phyloP scores from a whole-genome alignment of 2,113 vertebrate genomes.

The Desmodus rotundus region DNA sequence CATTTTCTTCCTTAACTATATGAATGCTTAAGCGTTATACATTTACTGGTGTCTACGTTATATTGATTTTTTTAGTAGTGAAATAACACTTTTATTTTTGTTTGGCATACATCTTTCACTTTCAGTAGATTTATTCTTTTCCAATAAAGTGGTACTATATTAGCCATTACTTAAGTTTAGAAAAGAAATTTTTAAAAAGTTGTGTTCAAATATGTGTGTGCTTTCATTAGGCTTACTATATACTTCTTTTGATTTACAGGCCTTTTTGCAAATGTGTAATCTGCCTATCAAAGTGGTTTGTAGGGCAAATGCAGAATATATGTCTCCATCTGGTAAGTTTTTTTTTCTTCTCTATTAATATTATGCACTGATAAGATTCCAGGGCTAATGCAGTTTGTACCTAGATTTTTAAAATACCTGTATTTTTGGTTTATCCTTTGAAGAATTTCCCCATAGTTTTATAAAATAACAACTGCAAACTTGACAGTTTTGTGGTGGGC shows the following conservation, averaged over 20 bases:
- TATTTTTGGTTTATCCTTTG: conserved; percentile 5
- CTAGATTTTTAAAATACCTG: not conserved
- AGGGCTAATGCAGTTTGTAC: conserved; percentile 75
- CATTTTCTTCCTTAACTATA: not conserved
- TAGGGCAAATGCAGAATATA: conserved; percentile 88
- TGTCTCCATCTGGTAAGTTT: conserved; percentile 93
- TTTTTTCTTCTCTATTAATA: conserved; percentile 61
- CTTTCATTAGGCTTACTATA: conserved; percentile 1
- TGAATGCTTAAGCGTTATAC: conserved; percentile 9
- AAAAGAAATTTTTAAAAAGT: conserved; percentile 19
- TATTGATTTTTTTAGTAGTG: conserved; percentile 15
- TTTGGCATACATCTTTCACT: conserved; percentile 23
- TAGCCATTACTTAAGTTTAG: not conserved
- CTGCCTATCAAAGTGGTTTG: conserved; percentile 88
- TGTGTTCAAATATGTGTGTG: not conserved
- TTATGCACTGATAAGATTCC: conserved; percentile 78
- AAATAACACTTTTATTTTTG: conserved; percentile 43
- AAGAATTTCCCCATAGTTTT: not conserved
- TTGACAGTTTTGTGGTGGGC: not conserved
- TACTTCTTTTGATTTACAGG: conserved; percentile 80
- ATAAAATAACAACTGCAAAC: conserved; percentile 14
- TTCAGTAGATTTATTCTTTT: conserved; percentile 22
- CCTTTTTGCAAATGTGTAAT: conserved; percentile 91
- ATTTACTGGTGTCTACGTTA: conserved; percentile 12
- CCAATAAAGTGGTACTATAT: not conserved